Evolutionary conservation across 2,888 invertebrate genomes (phyloP), one percentile per base, ranked within the genome.

Genomic region (Drosophila atroscutellata): DNA sequence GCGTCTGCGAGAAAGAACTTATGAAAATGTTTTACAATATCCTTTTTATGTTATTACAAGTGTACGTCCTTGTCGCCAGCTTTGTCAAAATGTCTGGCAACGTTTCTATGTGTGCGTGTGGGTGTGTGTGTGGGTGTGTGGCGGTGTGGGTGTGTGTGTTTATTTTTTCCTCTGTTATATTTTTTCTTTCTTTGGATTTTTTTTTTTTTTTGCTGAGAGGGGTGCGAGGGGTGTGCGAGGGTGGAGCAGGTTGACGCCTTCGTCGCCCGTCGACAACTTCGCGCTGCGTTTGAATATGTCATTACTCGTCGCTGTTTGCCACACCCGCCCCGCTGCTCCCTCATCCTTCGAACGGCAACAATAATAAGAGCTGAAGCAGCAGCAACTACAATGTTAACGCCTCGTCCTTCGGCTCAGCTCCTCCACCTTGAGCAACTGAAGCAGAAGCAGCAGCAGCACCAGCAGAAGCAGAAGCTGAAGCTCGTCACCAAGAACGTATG

Each of bases 11-110:
- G 62, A 80, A 65, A 75, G 86, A 90, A 89, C 89, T 91, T 91
- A 91, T 87, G 86, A 90, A 91, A 91, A 90, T 91, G 92, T 91
- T 91, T 87, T 83, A 91, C 91, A 91, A 91, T 91, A 91, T 92
- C 91, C 91, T 91, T 91, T 91, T 91, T 90, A 90, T 92, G 91
- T 92, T 91, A 90, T 90, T 89, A 91, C 91, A 89, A 89, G 86
- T 88, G 83, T 90, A 79, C 69, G 89, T 90, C 87, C 91, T 91
- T 91, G 91, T 91, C 91, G 90, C 81, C 92, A 91, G 86, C 84
- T 92, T 92, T 91, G 91, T 91, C 90, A 91, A 87, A 86, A 86
- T 89, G 90, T 90, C 91, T 90, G 90, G 86, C 80, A 81, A 84
- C 86, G 79, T 81, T 86, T 71, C 68, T 52, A 24, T 51, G 26